These are phyloP conservation scores for Xiphophorus maculatus DNA, from an alignment of 2,113 vertebrate genomes.

Conservation along the genomic window DNA sequence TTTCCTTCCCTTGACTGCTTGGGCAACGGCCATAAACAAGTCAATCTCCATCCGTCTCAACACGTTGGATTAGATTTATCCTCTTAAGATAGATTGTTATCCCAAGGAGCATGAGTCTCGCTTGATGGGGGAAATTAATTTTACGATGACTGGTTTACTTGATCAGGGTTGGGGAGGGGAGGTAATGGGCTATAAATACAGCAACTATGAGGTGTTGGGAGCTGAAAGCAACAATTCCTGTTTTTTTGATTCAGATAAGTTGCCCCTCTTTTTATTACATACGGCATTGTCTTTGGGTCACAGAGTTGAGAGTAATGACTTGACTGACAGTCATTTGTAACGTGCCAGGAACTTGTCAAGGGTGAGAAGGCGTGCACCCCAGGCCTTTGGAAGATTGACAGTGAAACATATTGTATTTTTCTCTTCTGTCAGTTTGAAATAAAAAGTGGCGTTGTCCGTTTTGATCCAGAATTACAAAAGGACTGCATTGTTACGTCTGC, in stretches of 20 bases:
- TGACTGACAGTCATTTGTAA: constrained; percentile 71
- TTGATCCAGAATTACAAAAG: constrained; percentile 37
- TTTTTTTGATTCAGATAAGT: constrained; percentile 56
- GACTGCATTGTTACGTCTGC: constrained; percentile 3
- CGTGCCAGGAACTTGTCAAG: constrained; percentile 55
- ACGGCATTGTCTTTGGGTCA: constrained; percentile 56
- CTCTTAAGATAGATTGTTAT: constrained; percentile 79
- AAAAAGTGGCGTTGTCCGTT: constrained; percentile 45
- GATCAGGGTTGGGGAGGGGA: constrained; percentile 53
- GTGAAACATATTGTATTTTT: constrained; percentile 48
- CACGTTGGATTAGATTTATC: constrained; percentile 79
- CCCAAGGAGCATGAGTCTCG: constrained; percentile 62
- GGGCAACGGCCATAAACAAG: constrained; percentile 72
- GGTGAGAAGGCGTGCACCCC: constrained; percentile 53
- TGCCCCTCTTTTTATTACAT: constrained; percentile 49
- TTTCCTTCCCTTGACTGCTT: constrained; percentile 58
- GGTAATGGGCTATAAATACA: constrained; percentile 55
- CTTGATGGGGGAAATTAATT: constrained; percentile 79
- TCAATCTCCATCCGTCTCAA: constrained; percentile 72
- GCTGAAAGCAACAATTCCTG: constrained; percentile 50
- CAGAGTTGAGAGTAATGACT: constrained; percentile 61
- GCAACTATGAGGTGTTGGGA: constrained; percentile 38
- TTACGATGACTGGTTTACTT: constrained; percentile 79
- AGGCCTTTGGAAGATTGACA: constrained; percentile 54
- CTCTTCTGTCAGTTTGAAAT: constrained; percentile 33